Evolutionary conservation across 2,797 vertebrate species (phyloP), one percentile per base, ranked within the genome.

Genomic region (Prionace glauca): DNA sequence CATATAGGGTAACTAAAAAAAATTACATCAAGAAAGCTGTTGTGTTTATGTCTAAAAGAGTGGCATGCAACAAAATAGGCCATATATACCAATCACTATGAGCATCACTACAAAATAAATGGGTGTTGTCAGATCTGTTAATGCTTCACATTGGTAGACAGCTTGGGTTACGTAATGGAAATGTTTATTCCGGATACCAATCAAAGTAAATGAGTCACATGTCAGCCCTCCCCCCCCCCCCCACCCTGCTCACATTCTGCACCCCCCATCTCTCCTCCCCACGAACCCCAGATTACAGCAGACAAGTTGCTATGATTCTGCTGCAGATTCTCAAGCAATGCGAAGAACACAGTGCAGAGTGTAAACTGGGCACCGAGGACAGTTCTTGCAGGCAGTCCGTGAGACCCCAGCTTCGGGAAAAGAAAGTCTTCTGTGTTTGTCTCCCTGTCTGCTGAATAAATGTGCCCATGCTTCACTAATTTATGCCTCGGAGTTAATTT

Each of bases 401-500:
- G 90, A 92, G 90, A 69, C 36, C 65, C 90, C 69, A 65, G 90
- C 90, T 69, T 36, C n/a, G 11, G 90, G n/a, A 41, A 92, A 92
- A 41, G 90, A 69, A 69, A 69, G 90, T 41, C 36, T 36, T 24
- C 81, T 84, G 36, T 22, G 67, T 62, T 29, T 67, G 4, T 69
- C 60, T 32, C n/a, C 20, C 87, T 10, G 8, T 69, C 62, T 26
- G 65, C 62, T 92, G 90, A 92, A 92, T 92, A 92, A 92, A 69
- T 14, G 90, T 69, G 69, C 69, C 69, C 90, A 92, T 69, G 62
- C 90, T 92, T 92, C 62, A 41, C 90, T 69, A 92, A 92, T 92
- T 92, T 92, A 92, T 92, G 90, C 90, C 90, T 92, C 69, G 65
- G 90, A 92, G 90, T 67, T 69, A 67, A 92, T 92, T 92, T 92